Evolutionary conservation across 1,140 invertebrate genomes (phyloP), one percentile per base, ranked within the genome.

Genomic region (Listronotus bonariensis): DNA sequence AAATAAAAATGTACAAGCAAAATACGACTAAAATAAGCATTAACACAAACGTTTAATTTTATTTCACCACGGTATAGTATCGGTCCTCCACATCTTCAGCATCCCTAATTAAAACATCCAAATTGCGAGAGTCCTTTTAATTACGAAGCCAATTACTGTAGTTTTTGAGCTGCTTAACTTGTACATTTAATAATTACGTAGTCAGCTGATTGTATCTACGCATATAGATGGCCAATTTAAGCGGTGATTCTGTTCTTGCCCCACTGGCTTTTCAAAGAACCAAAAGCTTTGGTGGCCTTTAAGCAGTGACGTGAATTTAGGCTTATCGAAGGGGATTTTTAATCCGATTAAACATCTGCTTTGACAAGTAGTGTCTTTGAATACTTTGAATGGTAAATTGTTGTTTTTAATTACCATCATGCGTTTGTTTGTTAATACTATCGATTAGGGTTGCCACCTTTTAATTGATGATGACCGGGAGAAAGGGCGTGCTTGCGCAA

Each of bases 161-260:
- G 66, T 71, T 72, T 71, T 72, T 71, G 70, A 69, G 71, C 71
- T 71, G 67, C 69, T 72, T 69, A 72, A 70, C 63, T 71, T 72
- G 69, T 71, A 70, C 67, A 67, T 72, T 71, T 68, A 67, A 72
- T 72, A 72, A 72, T 72, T 71, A 72, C 68, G 66, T 53, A 66
- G 67, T 68, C 62, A 57, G 64, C 59, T 56, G 71, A 72, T 72
- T 62, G 64, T 72, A 72, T 72, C 71, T 69, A 60, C 65, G 71
- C 71, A 72, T 72, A 72, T 71, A 72, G 71, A 72, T 72, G 71
- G 71, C 57, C 71, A 61, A 59, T 67, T 70, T 70, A 67, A 67
- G 32, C 57, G 57, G 48, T 41, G 36, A 60, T 60, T 42, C 57
- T 20, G 42, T 31, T 20, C 55, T 46, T 45, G 42, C 32, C 55